Evolutionary conservation across 2,113 vertebrate species (phyloP), one percentile per base, ranked within the genome.

Genomic region (Camelus bactrianus): DNA sequence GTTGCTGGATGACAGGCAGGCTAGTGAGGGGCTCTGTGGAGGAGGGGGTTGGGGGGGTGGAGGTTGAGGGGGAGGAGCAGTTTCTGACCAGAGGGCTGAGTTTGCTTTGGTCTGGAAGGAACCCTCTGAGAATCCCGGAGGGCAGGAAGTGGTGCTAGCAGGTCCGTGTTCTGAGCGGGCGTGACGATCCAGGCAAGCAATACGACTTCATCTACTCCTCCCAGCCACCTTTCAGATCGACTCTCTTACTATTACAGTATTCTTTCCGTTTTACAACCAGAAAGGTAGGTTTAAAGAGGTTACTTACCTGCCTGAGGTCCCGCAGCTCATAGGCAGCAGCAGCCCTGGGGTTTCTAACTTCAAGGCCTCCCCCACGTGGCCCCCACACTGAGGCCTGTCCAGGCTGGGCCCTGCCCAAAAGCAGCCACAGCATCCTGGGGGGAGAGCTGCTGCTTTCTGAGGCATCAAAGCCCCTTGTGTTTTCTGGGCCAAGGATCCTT

Each of bases 381-480:
- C 77, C 88, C 70, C 46, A 56, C n/a, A 13, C 14, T 3, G 60
- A 84, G 62, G 58, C 82, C 32, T 50, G 76, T 46, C 73, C 67
- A 19, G 24, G 22, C 32, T 8, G 38, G 75, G 38, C 67, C 35
- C 15, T 19, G 70, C 70, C 95, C 89, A 88, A 52, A 35, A 89
- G 58, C 50, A 38, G 85, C 42, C 50, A 17, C 94, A 84, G 94
- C 87, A 58, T 75, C 81, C 82, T 38, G 46, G 42, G n/a, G 24
- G 77, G n/a, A 75, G 69, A 70, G 58, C 82, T 8, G 5, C 70
- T 65, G 70, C 81, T 50, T 35, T 84, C 76, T 48, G 64, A 81
- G 86, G 32, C 72, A 81, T 95, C 94, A 95, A 97, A 97, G 90
- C 91, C 58, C 87, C 94, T 79, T 93, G 79, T 97, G 93, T 95